Conservation (phyloP, 1,140 invertebrate genomes). For the Meloidogyne hapla region DNA sequence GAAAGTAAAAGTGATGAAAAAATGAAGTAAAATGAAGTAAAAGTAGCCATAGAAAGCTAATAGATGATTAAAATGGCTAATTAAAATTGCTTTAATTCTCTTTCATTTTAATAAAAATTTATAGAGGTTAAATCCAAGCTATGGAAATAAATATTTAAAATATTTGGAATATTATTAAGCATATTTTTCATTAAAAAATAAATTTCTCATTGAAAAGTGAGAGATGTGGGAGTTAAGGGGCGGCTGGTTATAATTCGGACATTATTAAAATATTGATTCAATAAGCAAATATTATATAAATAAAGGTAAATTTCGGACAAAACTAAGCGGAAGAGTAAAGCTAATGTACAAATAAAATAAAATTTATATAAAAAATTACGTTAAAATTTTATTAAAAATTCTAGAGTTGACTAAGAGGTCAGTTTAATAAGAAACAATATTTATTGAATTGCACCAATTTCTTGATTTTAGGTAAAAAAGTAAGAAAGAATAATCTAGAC, state of each 20-base stretch:
- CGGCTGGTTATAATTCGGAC: background rate
- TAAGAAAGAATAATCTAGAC: background rate
- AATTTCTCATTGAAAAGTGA: background rate
- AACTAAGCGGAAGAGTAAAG: constrained; percentile 13
- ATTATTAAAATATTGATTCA: constrained; percentile 23
- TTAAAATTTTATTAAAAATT: too few relatives aligned
- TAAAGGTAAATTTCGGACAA: constrained; percentile 11
- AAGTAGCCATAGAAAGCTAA: background rate
- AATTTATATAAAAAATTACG: too few relatives aligned
- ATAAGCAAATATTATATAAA: constrained; percentile 14
- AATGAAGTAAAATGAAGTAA: background rate
- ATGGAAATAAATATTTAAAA: too few relatives aligned
- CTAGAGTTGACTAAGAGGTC: too few relatives aligned
- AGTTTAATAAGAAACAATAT: constrained; percentile 6
- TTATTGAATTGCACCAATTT: background rate
- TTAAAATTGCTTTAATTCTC: background rate
- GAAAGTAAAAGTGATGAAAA: background rate
- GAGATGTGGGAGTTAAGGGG: background rate
- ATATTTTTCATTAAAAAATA: too few relatives aligned
- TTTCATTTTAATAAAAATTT: background rate
- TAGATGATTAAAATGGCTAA: background rate
- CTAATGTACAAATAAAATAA: too few relatives aligned
- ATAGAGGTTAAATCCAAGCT: background rate
- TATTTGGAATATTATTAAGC: too few relatives aligned
- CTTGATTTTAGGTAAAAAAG: background rate